A percentile compares a stretch with the other conserved stretches of the same genome.
Evolutionary conservation across 2,888 invertebrate species (phyloP).

Genomic region (Proisotoma minuta): DNA sequence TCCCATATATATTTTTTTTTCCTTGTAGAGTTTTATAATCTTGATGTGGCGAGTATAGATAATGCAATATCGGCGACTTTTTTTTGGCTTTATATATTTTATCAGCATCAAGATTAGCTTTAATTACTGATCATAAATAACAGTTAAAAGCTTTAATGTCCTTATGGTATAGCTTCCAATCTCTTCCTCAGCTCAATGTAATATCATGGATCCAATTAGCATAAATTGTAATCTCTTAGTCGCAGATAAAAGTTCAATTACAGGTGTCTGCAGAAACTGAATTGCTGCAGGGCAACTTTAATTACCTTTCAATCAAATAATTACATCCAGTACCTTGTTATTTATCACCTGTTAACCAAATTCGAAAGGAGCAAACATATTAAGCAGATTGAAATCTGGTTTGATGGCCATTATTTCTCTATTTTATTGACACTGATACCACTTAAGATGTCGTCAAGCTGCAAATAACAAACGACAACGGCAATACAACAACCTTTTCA

Average conservation of each 20-base stretch:
- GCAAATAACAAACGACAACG: too few relatives aligned
- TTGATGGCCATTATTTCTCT: slow-evolving; percentile 2
- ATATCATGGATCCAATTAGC: slow-evolving; percentile 4
- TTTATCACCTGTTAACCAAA: slow-evolving; percentile 1
- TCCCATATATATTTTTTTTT: too few relatives aligned
- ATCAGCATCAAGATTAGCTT: background rate
- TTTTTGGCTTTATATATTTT: too few relatives aligned
- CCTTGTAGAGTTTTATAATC: too few relatives aligned
- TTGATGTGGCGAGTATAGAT: too few relatives aligned
- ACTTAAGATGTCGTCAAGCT: too few relatives aligned
- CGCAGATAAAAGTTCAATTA: background rate
- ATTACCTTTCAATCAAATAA: slow-evolving; percentile 10
- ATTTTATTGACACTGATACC: too few relatives aligned
- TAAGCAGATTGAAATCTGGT: slow-evolving; percentile 1
- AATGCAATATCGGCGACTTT: too few relatives aligned
- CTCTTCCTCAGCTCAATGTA: background rate
- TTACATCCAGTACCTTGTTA: slow-evolving; percentile 8
- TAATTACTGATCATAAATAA: slow-evolving; percentile 1
- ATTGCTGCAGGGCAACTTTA: background rate
- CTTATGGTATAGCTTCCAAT: too few relatives aligned
- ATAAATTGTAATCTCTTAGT: slow-evolving; percentile 6
- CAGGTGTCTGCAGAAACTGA: background rate
- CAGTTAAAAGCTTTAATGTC: background rate
- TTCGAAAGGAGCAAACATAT: slow-evolving; percentile 2
- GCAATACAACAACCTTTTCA: too few relatives aligned